These are phyloP conservation scores for Plutomurus gul DNA, from an alignment of 1,140 invertebrate genomes.

Conservation along the genomic window DNA sequence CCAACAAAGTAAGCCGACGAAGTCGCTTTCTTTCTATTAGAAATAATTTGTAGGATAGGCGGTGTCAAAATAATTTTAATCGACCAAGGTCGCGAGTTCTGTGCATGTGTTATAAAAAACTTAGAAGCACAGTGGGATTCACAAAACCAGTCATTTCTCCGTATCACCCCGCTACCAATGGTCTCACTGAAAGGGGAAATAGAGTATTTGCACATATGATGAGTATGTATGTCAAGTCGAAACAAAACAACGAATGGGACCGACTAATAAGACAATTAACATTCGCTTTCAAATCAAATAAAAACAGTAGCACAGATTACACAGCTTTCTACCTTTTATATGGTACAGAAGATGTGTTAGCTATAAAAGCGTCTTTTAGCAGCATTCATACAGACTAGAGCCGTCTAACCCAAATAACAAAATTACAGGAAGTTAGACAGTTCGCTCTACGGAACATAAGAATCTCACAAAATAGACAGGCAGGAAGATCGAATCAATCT, in stretches of 20 bases:
- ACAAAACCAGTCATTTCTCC: background rate
- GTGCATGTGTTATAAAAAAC: background rate
- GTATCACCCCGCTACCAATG: background rate
- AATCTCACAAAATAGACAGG: background rate
- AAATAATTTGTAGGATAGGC: background rate
- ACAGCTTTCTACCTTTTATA: background rate
- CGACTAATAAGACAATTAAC: background rate
- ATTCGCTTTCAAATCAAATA: constrained; percentile 2
- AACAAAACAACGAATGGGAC: background rate
- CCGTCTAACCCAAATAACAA: too few species aligned
- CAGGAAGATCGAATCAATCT: background rate
- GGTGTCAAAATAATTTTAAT: background rate
- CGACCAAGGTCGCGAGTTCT: background rate
- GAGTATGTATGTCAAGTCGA: background rate
- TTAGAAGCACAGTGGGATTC: background rate
- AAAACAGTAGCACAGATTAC: background rate
- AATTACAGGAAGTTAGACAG: too few species aligned
- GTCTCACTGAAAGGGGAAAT: background rate
- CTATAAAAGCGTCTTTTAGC: too few species aligned
- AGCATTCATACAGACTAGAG: too few species aligned
- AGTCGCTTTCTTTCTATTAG: background rate
- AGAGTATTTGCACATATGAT: background rate
- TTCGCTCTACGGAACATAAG: too few species aligned
- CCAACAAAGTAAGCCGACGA: background rate
- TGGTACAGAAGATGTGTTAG: background rate